phyloP scores from a whole-genome alignment of 2,888 invertebrate genomes.

The Chesias legatella region DNA sequence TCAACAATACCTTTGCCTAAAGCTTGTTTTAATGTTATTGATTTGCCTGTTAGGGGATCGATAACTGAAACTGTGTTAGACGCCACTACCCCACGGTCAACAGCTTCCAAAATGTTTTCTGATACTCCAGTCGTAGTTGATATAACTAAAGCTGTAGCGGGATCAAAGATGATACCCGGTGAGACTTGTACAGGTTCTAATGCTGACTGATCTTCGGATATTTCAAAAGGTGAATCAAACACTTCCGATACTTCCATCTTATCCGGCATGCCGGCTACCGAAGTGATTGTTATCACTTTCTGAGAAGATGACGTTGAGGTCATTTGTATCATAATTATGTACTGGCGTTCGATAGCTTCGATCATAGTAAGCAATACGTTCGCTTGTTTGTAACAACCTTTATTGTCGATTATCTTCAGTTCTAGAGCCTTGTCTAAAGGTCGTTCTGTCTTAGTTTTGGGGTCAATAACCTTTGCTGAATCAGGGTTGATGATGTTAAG shows the following conservation, averaged over 20 bases:
- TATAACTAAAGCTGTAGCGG: slow-evolving; percentile 86
- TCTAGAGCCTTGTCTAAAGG: slow-evolving; percentile 87
- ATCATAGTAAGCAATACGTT: slow-evolving; percentile 84
- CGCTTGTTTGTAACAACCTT: slow-evolving; percentile 85
- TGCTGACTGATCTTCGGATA: slow-evolving; percentile 58
- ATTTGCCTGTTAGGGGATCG: slow-evolving; percentile 84
- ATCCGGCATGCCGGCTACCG: slow-evolving; percentile 85
- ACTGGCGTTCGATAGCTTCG: slow-evolving; percentile 84
- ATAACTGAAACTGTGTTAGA: slow-evolving; percentile 84
- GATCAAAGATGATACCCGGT: slow-evolving; percentile 88
- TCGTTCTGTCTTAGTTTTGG: slow-evolving; percentile 84
- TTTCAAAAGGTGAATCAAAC: slow-evolving; percentile 39
- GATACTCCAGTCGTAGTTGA: slow-evolving; percentile 86
- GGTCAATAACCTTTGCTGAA: slow-evolving; percentile 91
- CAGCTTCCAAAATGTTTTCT: slow-evolving; percentile 86
- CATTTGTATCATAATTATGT: slow-evolving; percentile 81
- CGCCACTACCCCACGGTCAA: slow-evolving; percentile 87
- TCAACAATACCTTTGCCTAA: slow-evolving; percentile 87
- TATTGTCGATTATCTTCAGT: slow-evolving; percentile 87
- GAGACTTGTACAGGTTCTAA: slow-evolving; percentile 86
- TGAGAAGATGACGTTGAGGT: slow-evolving; percentile 74
- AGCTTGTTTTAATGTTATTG: slow-evolving; percentile 87
- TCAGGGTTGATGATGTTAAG: slow-evolving; percentile 91
- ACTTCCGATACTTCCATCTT: slow-evolving; percentile 84
- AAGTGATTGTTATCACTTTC: slow-evolving; percentile 86